Conservation (phyloP, 2,888 invertebrate genomes). For the Lymantria dispar region DNA sequence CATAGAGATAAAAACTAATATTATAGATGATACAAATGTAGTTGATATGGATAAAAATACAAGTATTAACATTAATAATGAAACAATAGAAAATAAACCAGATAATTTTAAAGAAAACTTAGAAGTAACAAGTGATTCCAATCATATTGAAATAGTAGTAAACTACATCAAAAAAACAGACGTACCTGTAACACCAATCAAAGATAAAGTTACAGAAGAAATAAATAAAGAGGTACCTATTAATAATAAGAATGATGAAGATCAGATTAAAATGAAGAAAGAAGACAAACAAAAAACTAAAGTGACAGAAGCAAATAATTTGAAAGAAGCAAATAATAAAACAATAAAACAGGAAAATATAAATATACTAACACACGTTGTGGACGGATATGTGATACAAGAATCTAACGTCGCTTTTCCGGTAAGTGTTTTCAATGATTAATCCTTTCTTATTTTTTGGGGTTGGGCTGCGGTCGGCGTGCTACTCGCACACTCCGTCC, state of each 20-base stretch:
- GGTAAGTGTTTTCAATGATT: slow-evolving; percentile 63
- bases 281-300: background rate
- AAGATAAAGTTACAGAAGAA: slow-evolving; percentile 1
- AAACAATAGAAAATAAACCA: background rate
- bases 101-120: slow-evolving; percentile 9
- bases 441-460: too few relatives aligned
- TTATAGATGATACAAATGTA: background rate
- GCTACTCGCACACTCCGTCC: too few relatives aligned
- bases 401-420: slow-evolving; percentile 74
- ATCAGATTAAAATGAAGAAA: background rate
- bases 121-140: slow-evolving; percentile 3
- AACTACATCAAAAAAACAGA: background rate
- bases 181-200: background rate
- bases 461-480: too few relatives aligned
- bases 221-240: background rate
- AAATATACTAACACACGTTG: slow-evolving; percentile 60
- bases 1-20: background rate
- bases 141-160: slow-evolving; percentile 3
- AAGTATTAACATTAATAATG: background rate
- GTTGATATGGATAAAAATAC: too few relatives aligned
- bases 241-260: background rate
- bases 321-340: background rate
- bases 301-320: too few relatives aligned
- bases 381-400: slow-evolving; percentile 73
- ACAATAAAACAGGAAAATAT: slow-evolving; percentile 36